Conservation (phyloP, 2,113 vertebrate species). For the Piaya cayana region DNA sequence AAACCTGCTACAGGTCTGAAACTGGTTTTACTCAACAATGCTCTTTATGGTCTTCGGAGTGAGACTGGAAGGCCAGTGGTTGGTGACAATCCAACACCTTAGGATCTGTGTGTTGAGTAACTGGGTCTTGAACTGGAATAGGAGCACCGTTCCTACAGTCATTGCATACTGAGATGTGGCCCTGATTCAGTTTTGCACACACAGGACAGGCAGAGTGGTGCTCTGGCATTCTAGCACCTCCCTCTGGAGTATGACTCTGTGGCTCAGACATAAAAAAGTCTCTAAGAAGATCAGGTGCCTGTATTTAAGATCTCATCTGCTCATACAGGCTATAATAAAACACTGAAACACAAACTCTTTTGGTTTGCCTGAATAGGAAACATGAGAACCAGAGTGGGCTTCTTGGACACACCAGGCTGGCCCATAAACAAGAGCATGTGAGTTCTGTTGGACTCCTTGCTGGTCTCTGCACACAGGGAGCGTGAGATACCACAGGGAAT, state of each 20-base stretch:
- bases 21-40: background rate
- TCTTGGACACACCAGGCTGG: background rate
- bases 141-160: background rate
- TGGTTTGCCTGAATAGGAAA: background rate
- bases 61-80: background rate
- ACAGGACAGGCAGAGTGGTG: background rate
- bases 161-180: background rate
- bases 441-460: background rate
- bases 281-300: background rate
- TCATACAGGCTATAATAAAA: background rate
- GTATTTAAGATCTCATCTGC: background rate
- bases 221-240: background rate
- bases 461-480: background rate
- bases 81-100: background rate
- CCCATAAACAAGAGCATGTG: background rate
- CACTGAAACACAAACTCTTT: background rate
- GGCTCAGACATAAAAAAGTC: background rate
- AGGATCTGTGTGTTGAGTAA: background rate
- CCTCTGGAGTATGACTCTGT: background rate
- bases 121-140: background rate
- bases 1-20: background rate
- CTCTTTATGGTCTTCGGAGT: rapidly evolving
- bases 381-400: background rate
- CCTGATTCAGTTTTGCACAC: background rate
- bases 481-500: background rate